Evolutionary conservation across 2,888 invertebrate genomes (phyloP).

Genomic region (Silvanus unidentatus): DNA sequence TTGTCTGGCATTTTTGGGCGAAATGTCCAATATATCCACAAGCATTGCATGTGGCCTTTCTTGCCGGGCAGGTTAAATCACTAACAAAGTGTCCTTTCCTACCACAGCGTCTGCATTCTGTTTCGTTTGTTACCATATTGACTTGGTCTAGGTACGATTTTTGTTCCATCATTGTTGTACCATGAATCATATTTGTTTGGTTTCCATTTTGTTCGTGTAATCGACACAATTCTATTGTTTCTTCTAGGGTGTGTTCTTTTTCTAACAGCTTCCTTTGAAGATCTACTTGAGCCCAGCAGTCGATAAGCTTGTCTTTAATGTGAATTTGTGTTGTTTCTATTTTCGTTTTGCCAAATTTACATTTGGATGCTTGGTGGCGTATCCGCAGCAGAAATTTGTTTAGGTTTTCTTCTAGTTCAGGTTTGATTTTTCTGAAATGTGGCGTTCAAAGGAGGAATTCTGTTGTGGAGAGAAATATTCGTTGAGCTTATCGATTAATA

Average conservation of each 20-base stretch:
- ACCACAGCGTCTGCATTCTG: conserved; percentile 9
- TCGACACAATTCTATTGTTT: conserved; percentile 22
- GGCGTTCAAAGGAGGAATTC: conserved; percentile 8
- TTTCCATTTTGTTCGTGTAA: conserved; percentile 20
- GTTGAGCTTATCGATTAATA: neutral
- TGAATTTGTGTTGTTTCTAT: conserved; percentile 17
- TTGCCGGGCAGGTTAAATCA: conserved; percentile 12
- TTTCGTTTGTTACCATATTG: neutral
- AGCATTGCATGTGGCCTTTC: conserved; percentile 13
- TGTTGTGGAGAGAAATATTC: conserved; percentile 15
- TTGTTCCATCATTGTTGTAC: conserved; percentile 12
- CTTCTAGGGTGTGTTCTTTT: conserved; percentile 11
- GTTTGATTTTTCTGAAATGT: conserved; percentile 7
- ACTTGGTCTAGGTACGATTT: neutral
- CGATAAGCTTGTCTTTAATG: conserved; percentile 24
- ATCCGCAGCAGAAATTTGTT: conserved; percentile 25
- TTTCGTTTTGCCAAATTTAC: conserved; percentile 23
- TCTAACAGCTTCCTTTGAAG: conserved; percentile 22
- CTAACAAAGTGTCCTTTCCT: conserved; percentile 4
- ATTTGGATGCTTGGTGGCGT: conserved; percentile 28
- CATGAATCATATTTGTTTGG: too few relatives aligned
- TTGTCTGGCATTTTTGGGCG: conserved; percentile 13
- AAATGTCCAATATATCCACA: conserved; percentile 18
- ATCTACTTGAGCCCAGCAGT: conserved; percentile 20
- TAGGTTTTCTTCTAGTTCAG: conserved; percentile 25